Evolutionary conservation across 2,888 invertebrate genomes (phyloP).

Genomic region (Eristalis arbustorum): DNA sequence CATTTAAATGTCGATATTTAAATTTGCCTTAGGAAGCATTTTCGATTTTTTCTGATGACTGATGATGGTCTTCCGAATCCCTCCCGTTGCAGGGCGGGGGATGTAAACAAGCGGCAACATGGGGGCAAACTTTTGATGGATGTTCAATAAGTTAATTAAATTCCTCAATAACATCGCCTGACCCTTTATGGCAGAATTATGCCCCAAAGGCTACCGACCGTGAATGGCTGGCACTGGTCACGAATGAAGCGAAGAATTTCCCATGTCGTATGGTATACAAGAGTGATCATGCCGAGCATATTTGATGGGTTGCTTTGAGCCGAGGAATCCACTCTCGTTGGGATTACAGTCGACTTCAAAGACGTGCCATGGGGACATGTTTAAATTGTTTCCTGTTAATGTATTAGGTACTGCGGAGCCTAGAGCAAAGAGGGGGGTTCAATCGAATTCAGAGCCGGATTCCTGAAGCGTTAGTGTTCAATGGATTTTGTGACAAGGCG

Average conservation of each 20-base stretch:
- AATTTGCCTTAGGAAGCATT: not conserved
- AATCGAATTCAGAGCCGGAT: not conserved
- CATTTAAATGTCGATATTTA: conserved; percentile 33
- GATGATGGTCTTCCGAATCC: not conserved
- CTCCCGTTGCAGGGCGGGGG: not conserved
- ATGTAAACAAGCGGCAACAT: not conserved
- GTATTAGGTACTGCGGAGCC: too few species aligned
- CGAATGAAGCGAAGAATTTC: not conserved
- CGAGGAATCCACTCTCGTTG: not conserved
- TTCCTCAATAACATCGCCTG: not conserved
- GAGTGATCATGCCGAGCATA: not conserved
- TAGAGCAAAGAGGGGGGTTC: too few species aligned
- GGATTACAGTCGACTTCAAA: not conserved
- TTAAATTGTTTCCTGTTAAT: not conserved
- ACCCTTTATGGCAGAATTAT: not conserved
- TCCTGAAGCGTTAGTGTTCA: not conserved
- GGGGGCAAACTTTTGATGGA: not conserved
- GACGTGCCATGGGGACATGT: not conserved
- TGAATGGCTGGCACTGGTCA: not conserved
- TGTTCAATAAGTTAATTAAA: not conserved
- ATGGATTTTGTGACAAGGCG: too few species aligned
- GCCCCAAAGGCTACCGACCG: not conserved
- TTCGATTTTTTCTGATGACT: not conserved
- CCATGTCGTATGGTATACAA: not conserved
- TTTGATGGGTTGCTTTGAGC: not conserved